A percentile compares a stretch with the other conserved stretches of the same genome.
phyloP scores from a whole-genome alignment of 2,888 invertebrate genomes.

The Pyrrhosoma nymphula region DNA sequence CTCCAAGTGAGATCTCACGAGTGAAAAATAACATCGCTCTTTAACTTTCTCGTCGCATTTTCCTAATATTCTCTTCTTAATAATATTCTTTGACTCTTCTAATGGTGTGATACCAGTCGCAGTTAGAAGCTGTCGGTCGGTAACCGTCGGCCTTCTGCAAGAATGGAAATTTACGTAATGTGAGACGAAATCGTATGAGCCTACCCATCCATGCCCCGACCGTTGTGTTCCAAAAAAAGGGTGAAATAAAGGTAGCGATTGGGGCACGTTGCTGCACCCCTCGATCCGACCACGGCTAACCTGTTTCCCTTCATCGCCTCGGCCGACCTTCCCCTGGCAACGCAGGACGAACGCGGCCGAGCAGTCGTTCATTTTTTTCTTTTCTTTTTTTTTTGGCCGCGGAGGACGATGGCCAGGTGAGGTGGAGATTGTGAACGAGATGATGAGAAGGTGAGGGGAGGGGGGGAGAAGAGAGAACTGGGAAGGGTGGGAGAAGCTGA shows the following conservation, averaged over 20 bases:
- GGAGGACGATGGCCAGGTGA: constrained; percentile 1
- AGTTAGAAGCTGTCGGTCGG: neutral
- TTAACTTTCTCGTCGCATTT: no score
- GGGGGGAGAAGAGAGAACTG: neutral
- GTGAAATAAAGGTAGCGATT: neutral
- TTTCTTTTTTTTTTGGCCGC: neutral
- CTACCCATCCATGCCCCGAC: neutral
- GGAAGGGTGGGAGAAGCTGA: neutral
- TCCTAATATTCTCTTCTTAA: no score
- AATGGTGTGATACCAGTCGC: neutral
- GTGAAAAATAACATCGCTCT: no score
- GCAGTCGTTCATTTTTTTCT: neutral
- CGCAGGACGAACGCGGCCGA: neutral
- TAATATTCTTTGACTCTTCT: no score
- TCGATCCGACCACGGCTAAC: neutral
- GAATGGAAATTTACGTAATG: neutral
- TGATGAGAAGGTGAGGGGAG: neutral
- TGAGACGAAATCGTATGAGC: neutral
- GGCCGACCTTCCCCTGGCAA: neutral
- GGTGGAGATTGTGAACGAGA: neutral
- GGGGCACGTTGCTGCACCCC: neutral
- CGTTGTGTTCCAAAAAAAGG: neutral
- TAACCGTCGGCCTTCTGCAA: neutral
- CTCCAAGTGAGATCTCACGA: no score
- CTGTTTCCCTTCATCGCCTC: neutral